Conservation (phyloP, 2,797 vertebrate genomes). For the Galago senegalensis region DNA sequence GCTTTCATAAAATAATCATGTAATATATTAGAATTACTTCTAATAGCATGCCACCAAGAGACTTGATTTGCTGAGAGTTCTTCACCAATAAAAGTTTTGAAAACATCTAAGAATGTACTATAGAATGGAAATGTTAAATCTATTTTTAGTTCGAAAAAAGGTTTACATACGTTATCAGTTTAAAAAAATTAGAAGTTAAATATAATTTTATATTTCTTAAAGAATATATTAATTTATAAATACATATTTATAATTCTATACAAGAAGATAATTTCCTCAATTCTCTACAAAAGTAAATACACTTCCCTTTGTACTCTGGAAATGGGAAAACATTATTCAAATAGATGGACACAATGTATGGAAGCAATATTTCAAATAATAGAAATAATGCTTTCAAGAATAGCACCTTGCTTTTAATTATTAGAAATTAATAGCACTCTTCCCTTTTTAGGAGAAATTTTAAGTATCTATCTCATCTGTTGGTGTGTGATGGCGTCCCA, state of each 20-base stretch:
- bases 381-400: background rate
- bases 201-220: constrained; percentile 45
- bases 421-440: background rate
- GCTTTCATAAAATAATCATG: background rate
- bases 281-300: constrained; percentile 44
- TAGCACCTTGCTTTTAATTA: background rate
- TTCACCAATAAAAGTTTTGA: background rate
- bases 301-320: constrained; percentile 51
- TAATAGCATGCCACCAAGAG: background rate
- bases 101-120: constrained; percentile 52
- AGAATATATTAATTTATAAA: constrained; percentile 37
- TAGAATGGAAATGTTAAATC: background rate
- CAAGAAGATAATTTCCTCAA: background rate
- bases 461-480: background rate
- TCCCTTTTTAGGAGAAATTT: background rate
- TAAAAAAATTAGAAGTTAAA: constrained; percentile 39
- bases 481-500: background rate
- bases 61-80: background rate
- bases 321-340: constrained; percentile 34
- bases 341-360: background rate
- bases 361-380: background rate
- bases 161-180: background rate
- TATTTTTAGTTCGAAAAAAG: background rate
- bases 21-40: background rate
- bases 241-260: constrained; percentile 58